Evolutionary conservation across 2,888 invertebrate species (phyloP), one percentile per base, ranked within the genome.

Genomic region (Liopterus haemorrhoidalis): DNA sequence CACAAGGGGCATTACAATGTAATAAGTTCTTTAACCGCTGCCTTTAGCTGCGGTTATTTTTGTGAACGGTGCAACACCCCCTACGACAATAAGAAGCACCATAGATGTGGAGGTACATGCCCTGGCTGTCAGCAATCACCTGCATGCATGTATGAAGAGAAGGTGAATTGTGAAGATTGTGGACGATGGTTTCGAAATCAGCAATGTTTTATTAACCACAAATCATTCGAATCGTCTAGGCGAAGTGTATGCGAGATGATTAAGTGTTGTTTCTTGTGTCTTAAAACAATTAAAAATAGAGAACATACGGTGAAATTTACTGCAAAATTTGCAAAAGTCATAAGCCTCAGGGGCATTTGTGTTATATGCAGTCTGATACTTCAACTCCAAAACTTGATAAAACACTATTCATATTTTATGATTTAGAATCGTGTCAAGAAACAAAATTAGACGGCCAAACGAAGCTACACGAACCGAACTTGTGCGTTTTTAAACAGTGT

Each of bases 31-130:
- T 30, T 57, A 2, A 55, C 56, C 5, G 48, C 53, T 4, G 53
- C 53, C 2, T 56, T 57, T 25, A 41, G 47, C 4, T 49, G 49
- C 20, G 18, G 5, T 3, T 59, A 57, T 43, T 57, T 38, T 32
- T 59, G 57, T 40, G 52, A 53, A 35, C 11, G 28, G 14, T 57
- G 56, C 35, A 42, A 54, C 25, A 38, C 44, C n/a, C 49, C 53
- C 1, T 57, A 44, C 39, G 24, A 55, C 8, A 2, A 40, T 5
- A 52, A 51, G 12, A 11, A 38, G 41, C 12, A 14, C 39, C 50
- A 48, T 43, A 21, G 28, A 15, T 49, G 46, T 39, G 47, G 30
- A n/a, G n/a, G n/a, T n/a, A n/a, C n/a, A n/a, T n/a, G n/a, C n/a
- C n/a, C n/a, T n/a, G n/a, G n/a, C n/a, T n/a, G n/a, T n/a, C n/a